phyloP scores from a whole-genome alignment of 2,797 vertebrate genomes.

The Cheirogaleus major region DNA sequence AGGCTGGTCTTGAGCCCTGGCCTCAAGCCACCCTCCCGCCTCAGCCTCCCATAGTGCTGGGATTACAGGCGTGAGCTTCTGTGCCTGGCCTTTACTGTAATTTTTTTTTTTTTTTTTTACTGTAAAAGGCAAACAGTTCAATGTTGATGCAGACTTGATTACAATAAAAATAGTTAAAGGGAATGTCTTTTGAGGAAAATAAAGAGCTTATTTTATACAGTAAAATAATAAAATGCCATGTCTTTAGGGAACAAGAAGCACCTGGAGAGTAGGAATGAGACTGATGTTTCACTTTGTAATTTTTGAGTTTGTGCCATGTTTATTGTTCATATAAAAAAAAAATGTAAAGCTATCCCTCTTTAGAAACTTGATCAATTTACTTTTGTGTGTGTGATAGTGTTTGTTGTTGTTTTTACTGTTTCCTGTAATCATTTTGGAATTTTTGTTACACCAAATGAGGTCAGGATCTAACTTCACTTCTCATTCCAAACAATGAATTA shows the following conservation, averaged over 20 bases:
- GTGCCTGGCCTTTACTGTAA: no score
- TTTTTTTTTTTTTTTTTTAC: no score
- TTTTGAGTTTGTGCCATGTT: neutral
- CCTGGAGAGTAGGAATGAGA: neutral
- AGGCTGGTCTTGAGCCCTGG: no score
- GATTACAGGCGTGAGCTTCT: no score
- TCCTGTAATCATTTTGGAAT: neutral
- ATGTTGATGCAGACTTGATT: neutral
- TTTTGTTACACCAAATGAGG: neutral
- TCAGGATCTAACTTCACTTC: neutral
- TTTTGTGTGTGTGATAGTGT: neutral
- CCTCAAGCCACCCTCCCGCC: no score
- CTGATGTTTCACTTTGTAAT: neutral
- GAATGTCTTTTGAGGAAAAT: neutral
- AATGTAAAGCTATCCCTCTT: neutral
- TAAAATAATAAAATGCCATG: neutral
- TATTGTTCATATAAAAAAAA: neutral
- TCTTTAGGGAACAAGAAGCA: neutral
- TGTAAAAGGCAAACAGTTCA: neutral
- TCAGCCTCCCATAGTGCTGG: no score
- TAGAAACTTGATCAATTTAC: neutral
- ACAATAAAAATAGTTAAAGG: neutral
- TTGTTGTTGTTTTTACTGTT: neutral
- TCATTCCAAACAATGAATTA: neutral
- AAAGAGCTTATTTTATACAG: neutral